Conservation (phyloP, 1,140 invertebrate genomes). For the Drosophila bifasciata region DNA sequence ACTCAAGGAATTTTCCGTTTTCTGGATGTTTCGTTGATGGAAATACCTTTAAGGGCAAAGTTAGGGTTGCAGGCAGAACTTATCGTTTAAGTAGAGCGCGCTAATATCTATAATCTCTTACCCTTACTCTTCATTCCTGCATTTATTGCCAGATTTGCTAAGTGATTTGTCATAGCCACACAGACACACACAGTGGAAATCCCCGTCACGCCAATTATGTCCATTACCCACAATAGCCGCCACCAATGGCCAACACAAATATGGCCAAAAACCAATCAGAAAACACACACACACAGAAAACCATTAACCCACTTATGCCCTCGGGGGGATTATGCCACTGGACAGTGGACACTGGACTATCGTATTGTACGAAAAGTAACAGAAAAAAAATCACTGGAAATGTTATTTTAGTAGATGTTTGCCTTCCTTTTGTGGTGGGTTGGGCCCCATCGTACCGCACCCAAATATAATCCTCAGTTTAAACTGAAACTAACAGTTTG, state of each 20-base stretch:
- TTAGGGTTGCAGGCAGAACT: too few species aligned
- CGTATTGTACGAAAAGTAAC: background rate
- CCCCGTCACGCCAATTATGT: constrained; percentile 36
- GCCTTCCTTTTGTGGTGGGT: constrained; percentile 8
- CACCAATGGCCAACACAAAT: constrained; percentile 43
- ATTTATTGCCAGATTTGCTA: constrained; percentile 5
- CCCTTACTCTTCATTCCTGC: background rate
- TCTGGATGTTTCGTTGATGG: too few species aligned
- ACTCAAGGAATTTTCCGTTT: too few species aligned
- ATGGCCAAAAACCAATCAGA: constrained; percentile 55
- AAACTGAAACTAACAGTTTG: constrained; percentile 19
- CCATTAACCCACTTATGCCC: constrained; percentile 62
- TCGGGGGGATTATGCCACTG: constrained; percentile 9
- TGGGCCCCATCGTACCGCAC: constrained; percentile 35
- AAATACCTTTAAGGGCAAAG: too few species aligned
- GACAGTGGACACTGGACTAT: too few species aligned
- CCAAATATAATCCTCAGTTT: constrained; percentile 35
- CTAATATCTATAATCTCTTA: too few species aligned
- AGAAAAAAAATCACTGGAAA: constrained; percentile 26
- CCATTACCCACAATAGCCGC: constrained; percentile 39
- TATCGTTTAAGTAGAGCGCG: too few species aligned
- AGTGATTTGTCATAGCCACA: constrained; percentile 7
- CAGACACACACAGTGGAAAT: constrained; percentile 17
- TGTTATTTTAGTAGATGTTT: constrained; percentile 33
- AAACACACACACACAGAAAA: constrained; percentile 30